phyloP scores from a whole-genome alignment of 2,797 vertebrate species.

The Selene dorsalis region DNA sequence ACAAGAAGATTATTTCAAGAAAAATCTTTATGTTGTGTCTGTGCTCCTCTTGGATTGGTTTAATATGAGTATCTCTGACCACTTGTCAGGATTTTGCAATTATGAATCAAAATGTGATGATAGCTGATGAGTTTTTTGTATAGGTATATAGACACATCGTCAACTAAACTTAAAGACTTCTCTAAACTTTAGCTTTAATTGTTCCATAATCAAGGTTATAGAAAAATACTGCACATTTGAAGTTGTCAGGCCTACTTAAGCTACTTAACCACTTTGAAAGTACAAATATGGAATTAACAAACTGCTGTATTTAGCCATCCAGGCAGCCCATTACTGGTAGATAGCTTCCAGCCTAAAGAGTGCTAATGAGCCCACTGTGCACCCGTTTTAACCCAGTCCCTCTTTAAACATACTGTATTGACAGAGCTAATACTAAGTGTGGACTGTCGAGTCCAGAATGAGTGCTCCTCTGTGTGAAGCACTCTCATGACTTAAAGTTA shows the following conservation, averaged over 20 bases:
- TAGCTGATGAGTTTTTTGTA: not conserved
- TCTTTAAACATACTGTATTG: conserved; percentile 78
- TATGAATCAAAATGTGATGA: not conserved
- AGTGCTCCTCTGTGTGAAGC: conserved; percentile 62
- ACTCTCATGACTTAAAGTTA: conserved; percentile 47
- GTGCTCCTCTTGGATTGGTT: not conserved
- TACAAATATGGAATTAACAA: conserved; percentile 60
- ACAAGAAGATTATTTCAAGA: no score
- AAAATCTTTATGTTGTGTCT: not conserved
- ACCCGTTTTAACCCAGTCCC: conserved; percentile 62
- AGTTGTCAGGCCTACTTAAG: conserved; percentile 25
- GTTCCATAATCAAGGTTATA: conserved; percentile 15
- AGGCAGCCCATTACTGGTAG: conserved; percentile 58
- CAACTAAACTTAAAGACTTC: not conserved
- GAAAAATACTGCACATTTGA: conserved; percentile 21
- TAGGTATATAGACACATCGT: not conserved
- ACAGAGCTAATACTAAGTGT: conserved; percentile 65
- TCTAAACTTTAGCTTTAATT: conserved; percentile 2
- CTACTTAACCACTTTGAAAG: conserved; percentile 46
- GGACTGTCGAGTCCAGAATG: conserved; percentile 53
- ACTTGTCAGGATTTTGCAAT: not conserved
- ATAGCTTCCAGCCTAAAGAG: conserved; percentile 67
- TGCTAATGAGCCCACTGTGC: conserved; percentile 71
- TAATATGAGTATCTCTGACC: not conserved
- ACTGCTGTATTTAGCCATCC: conserved; percentile 60